Percentiles rank a stretch among this genome's conserved stretches.
These are phyloP conservation scores for Polyploca ridens DNA, from an alignment of 2,888 invertebrate genomes.

Conservation along the genomic window DNA sequence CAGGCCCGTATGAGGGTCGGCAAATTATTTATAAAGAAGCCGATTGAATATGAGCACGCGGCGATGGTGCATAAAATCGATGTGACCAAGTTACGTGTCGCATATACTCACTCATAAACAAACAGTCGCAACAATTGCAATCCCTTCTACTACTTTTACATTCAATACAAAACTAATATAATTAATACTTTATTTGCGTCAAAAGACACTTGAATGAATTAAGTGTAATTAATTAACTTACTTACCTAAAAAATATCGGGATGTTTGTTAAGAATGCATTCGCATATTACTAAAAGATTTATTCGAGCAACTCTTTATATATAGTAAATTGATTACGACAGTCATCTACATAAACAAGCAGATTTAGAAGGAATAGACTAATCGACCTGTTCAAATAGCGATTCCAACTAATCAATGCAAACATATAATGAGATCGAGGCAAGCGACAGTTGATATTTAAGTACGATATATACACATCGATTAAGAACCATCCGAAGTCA, in stretches of 20 bases:
- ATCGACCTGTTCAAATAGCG: slow-evolving; percentile 68
- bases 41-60: slow-evolving; percentile 62
- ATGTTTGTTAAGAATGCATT: too few relatives aligned
- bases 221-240: too few relatives aligned
- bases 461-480: slow-evolving; percentile 60
- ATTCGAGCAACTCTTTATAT: too few relatives aligned
- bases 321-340: too few relatives aligned
- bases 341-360: too few relatives aligned
- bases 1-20: slow-evolving; percentile 66
- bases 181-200: neutral
- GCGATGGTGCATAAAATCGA: slow-evolving; percentile 64
- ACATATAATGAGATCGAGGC: slow-evolving; percentile 59
- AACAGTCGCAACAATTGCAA: neutral
- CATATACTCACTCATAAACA: slow-evolving; percentile 38
- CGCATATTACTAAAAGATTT: too few relatives aligned
- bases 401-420: slow-evolving; percentile 54
- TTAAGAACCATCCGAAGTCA: slow-evolving; percentile 66
- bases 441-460: slow-evolving; percentile 52
- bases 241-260: too few relatives aligned
- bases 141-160: neutral
- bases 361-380: slow-evolving; percentile 35
- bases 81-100: slow-evolving; percentile 46
- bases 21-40: slow-evolving; percentile 67
- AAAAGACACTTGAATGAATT: neutral
- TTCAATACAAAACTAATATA: neutral